Percentiles rank a stretch among this genome's conserved stretches.
These are phyloP conservation scores for Oryzias dopingdopingensis DNA, from an alignment of 2,797 vertebrate genomes.

Conservation along the genomic window DNA sequence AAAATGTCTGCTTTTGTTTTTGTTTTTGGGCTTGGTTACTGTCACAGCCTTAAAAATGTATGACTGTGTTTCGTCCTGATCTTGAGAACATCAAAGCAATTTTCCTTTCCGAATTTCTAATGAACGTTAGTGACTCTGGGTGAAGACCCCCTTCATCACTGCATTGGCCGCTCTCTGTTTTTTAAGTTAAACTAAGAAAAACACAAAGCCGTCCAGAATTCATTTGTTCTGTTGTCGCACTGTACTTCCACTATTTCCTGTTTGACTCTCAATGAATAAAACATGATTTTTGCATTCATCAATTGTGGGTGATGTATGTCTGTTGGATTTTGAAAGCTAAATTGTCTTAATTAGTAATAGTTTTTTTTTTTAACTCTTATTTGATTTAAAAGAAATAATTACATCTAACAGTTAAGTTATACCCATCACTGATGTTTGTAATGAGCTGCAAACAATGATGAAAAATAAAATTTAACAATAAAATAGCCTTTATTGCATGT, in stretches of 20 bases:
- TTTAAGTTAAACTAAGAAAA: too few species aligned
- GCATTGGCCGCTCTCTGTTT: not conserved
- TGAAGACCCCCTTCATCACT: not conserved
- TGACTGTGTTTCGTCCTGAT: not conserved
- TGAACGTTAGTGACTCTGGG: not conserved
- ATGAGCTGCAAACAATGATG: not conserved
- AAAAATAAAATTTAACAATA: conserved; percentile 20
- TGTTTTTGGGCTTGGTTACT: conserved; percentile 5
- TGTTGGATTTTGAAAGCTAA: too few species aligned
- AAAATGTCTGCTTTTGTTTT: not conserved
- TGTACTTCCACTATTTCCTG: not conserved
- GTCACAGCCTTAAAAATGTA: conserved; percentile 9
- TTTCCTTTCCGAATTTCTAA: not conserved
- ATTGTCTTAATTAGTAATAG: too few species aligned
- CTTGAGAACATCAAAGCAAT: conserved; percentile 1
- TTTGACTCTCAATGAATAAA: not conserved
- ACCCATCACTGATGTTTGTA: not conserved
- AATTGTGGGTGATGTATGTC: not conserved
- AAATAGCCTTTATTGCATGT: conserved; percentile 27
- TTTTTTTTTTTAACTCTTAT: too few species aligned
- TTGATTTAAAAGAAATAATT: too few species aligned
- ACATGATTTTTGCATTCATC: not conserved
- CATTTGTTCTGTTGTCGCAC: not conserved
- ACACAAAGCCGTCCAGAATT: not conserved
- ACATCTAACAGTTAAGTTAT: not conserved